Evolutionary conservation across 2,888 invertebrate species (phyloP), one percentile per base, ranked within the genome.

Genomic region (Tanypteryx hageni): DNA sequence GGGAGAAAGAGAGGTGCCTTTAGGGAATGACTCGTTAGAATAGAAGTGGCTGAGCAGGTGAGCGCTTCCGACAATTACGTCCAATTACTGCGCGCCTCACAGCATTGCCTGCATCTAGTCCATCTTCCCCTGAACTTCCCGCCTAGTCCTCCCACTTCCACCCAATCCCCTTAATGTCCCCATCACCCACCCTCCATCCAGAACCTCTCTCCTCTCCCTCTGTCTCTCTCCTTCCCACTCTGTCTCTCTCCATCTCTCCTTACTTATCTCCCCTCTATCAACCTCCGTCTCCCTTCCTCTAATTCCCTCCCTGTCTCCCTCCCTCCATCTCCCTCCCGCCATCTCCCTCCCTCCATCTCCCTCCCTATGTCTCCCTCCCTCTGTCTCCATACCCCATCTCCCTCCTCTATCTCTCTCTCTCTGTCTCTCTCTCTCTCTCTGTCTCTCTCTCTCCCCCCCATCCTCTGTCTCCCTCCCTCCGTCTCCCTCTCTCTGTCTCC

Each of bases 21-120:
- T 86, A 64, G 89, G 89, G 89, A 89, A 89, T 89, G 89, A 89
- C 89, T 89, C 89, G 64, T 64, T 89, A 68, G 68, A 89, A 89
- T 64, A 61, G 89, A 64, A 61, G 83, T 83, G 83, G 83, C 83
- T 89, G 89, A 68, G 89, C 89, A 89, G 89, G 89, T 89, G 89
- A 89, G 89, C 31, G 89, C 89, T 83, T 83, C 82, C 83, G 83
- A 83, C 83, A 83, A 83, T 83, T 83, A 83, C 56, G 83, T 83
- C 89, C 61, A 89, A 89, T 89, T 89, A 61, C 31, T 31, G 61
- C 31, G 59, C 59, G 18, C 61, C 59, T 59, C 86, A 86, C 31
- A 31, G 61, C 86, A 58, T n/a, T n/a, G 31, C 86, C 83, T 83
- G 83, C 83, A 83, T 57, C 83, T n/a, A 83, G 83, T 57, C 83